phyloP scores from a whole-genome alignment of 2,888 invertebrate genomes.

The Schizaphis graminum region DNA sequence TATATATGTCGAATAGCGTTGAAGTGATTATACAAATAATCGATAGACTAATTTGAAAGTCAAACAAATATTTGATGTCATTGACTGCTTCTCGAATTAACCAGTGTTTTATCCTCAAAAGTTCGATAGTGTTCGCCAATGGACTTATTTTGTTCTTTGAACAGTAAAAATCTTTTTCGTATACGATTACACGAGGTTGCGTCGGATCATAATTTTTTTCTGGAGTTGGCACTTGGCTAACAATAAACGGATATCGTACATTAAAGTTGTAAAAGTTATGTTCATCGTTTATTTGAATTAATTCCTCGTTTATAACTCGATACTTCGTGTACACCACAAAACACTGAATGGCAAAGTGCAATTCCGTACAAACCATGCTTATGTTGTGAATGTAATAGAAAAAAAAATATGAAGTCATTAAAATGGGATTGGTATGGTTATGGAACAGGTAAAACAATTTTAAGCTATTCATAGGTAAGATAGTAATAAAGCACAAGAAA shows the following conservation, averaged over 20 bases:
- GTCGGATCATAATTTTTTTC: background rate
- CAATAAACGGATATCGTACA: conserved; percentile 22
- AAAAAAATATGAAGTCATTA: conserved; percentile 46
- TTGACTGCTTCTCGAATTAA: conserved; percentile 37
- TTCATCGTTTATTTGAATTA: conserved; percentile 15
- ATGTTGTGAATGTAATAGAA: conserved; percentile 62
- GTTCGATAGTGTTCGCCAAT: background rate
- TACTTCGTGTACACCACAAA: conserved; percentile 37
- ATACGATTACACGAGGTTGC: background rate
- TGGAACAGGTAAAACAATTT: conserved; percentile 55
- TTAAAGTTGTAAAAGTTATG: background rate
- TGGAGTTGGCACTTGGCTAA: background rate
- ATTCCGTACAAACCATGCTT: conserved; percentile 38
- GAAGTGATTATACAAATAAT: conserved; percentile 23
- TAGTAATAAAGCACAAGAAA: background rate
- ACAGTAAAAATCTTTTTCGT: conserved; percentile 28
- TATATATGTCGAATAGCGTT: conserved; percentile 57
- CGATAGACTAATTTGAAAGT: conserved; percentile 8
- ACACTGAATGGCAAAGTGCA: conserved; percentile 45
- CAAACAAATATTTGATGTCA: conserved; percentile 16
- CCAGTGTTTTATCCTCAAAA: conserved; percentile 35
- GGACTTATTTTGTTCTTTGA: background rate
- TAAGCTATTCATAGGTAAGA: background rate
- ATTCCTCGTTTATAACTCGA: conserved; percentile 40
- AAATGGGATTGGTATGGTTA: conserved; percentile 32